These are phyloP conservation scores for Entomyzon cyanotis DNA, from an alignment of 2,113 vertebrate species.

Conservation along the genomic window DNA sequence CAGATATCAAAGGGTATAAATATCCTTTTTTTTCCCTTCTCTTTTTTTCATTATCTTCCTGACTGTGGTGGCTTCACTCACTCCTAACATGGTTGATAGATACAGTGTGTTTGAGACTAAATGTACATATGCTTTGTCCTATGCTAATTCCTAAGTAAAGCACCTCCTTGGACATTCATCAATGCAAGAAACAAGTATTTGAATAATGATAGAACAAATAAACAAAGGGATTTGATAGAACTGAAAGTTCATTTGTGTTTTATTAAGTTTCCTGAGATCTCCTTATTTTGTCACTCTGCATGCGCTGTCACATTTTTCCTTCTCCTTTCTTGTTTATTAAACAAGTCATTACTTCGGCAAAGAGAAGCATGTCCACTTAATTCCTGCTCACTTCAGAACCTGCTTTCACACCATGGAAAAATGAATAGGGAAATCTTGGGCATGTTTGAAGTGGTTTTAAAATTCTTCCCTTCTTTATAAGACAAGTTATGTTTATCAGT, in stretches of 20 bases:
- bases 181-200: neutral
- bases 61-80: neutral
- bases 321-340: slow-evolving; percentile 37
- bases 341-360: neutral
- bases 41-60: slow-evolving; percentile 7
- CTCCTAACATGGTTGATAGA: neutral
- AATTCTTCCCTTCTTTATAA: slow-evolving; percentile 51
- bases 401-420: slow-evolving; percentile 21
- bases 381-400: slow-evolving; percentile 28
- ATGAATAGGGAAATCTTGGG: slow-evolving; percentile 14
- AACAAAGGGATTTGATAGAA: neutral
- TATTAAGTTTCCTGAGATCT: neutral
- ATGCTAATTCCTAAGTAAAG: neutral
- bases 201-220: neutral
- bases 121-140: neutral
- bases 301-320: neutral
- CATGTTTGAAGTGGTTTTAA: slow-evolving; percentile 69
- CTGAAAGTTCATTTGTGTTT: neutral
- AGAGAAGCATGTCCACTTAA: slow-evolving; percentile 1
- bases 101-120: neutral
- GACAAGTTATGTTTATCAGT: slow-evolving; percentile 59
- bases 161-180: neutral
- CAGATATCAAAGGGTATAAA: slow-evolving; percentile 25
- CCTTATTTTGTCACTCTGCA: neutral
- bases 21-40: neutral